Conservation (phyloP, 2,113 vertebrate genomes). For the Antechinus flavipes region DNA sequence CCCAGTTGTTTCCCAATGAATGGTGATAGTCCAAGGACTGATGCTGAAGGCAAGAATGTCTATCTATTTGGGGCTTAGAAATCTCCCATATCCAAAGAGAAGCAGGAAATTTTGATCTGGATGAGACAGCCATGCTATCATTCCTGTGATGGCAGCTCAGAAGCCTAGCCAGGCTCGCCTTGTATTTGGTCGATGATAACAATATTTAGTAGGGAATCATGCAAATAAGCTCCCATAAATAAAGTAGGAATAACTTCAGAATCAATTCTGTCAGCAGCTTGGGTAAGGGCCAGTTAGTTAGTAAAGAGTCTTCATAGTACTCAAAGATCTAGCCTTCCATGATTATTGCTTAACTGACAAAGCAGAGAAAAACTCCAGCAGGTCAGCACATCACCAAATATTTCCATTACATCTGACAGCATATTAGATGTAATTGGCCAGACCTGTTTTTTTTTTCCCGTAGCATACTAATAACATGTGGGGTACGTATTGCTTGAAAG, state of each 20-base stretch:
- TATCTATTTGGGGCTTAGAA: background rate
- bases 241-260: background rate
- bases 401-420: background rate
- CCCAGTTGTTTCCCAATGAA: background rate
- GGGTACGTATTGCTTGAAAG: background rate
- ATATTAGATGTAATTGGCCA: background rate
- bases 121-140: background rate
- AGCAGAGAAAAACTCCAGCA: background rate
- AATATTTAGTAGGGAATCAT: background rate
- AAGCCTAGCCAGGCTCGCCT: background rate
- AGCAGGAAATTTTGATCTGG: background rate
- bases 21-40: conserved; percentile 7
- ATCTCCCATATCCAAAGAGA: background rate
- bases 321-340: background rate
- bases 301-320: background rate
- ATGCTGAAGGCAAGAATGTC: background rate
- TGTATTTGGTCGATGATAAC: background rate
- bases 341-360: conserved; percentile 43
- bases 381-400: conserved; percentile 1
- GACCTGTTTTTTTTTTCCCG: background rate
- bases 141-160: background rate
- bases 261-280: background rate
- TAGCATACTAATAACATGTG: background rate
- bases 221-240: background rate
- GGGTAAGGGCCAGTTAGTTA: background rate